Conservation (phyloP, 1,140 invertebrate genomes). For the Lasaia peninsularis region DNA sequence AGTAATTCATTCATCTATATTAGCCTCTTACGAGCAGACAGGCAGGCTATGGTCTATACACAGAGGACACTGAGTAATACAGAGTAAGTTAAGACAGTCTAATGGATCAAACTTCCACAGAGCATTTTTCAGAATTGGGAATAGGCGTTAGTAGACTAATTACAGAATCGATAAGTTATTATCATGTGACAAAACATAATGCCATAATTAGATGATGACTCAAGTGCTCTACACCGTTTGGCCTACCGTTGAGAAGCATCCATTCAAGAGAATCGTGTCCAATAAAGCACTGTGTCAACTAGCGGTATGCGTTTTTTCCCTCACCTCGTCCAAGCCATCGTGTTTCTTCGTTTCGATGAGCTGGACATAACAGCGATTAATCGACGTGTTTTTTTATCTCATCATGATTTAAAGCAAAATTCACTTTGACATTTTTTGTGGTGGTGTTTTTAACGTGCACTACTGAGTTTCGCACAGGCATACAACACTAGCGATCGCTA, state of each 20-base stretch:
- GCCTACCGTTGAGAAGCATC: conserved; percentile 39
- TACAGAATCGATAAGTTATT: too few species aligned
- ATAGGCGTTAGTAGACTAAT: too few species aligned
- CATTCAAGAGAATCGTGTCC: conserved; percentile 51
- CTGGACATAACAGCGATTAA: conserved; percentile 38
- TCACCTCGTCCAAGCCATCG: conserved; percentile 46
- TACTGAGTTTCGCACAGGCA: too few species aligned
- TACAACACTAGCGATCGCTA: too few species aligned
- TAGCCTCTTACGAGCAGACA: too few species aligned
- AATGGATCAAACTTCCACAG: too few species aligned
- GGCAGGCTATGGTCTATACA: too few species aligned
- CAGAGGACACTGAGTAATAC: too few species aligned
- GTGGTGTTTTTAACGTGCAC: too few species aligned
- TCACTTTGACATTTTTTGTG: background rate
- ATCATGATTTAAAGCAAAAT: background rate
- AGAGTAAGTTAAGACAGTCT: too few species aligned
- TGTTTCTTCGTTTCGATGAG: conserved; percentile 38
- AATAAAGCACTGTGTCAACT: conserved; percentile 70
- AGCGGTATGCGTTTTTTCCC: conserved; percentile 67
- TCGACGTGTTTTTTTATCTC: conserved; percentile 20
- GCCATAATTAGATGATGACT: background rate
- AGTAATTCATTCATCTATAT: too few species aligned
- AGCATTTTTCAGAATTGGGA: too few species aligned
- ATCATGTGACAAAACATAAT: background rate
- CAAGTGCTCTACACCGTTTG: conserved; percentile 23